Evolutionary conservation across 2,888 invertebrate species (phyloP).

Genomic region (Carabus problematicus): DNA sequence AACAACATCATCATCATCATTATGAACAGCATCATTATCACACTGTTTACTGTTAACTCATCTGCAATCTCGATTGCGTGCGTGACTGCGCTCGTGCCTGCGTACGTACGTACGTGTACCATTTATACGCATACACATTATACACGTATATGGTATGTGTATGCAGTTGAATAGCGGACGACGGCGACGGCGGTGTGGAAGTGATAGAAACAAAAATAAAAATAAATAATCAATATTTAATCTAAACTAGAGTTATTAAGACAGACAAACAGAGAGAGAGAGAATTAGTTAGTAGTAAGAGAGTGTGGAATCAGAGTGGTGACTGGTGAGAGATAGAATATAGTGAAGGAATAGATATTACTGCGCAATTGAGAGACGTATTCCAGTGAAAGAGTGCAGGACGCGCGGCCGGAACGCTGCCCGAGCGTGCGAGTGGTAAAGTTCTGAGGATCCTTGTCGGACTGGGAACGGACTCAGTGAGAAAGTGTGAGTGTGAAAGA

Average conservation of each 20-base stretch:
- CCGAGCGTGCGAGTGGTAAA: constrained; percentile 36
- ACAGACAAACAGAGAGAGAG: background rate
- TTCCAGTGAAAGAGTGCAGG: constrained; percentile 1
- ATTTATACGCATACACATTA: constrained; percentile 5
- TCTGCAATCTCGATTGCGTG: background rate
- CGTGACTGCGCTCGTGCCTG: background rate
- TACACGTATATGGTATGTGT: background rate
- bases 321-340: constrained; percentile 1
- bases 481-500: constrained; percentile 18
- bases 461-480: constrained; percentile 12
- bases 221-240: no score
- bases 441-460: background rate
- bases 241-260: background rate
- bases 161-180: constrained; percentile 1
- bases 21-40: no score
- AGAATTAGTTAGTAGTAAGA: constrained; percentile 47
- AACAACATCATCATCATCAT: no score
- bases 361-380: background rate
- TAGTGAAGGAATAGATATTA: background rate
- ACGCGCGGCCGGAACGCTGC: constrained; percentile 16
- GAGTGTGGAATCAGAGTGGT: constrained; percentile 43
- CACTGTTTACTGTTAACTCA: no score
- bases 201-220: no score
- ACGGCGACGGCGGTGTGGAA: background rate
- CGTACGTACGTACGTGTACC: constrained; percentile 1